These are phyloP conservation scores for Diogma glabrata DNA, from an alignment of 2,888 invertebrate species.

Conservation along the genomic window DNA sequence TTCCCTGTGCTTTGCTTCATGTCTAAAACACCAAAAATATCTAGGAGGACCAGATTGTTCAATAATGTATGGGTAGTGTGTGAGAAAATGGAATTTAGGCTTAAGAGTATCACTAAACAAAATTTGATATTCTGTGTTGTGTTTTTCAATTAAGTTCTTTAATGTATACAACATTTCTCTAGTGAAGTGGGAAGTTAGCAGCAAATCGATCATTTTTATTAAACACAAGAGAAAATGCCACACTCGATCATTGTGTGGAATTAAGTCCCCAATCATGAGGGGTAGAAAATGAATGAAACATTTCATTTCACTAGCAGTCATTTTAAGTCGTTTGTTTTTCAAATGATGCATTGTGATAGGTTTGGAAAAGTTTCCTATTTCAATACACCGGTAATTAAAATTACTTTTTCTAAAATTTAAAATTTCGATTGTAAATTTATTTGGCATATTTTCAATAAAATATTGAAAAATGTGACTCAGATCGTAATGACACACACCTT, in stretches of 20 bases:
- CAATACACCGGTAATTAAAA: slow-evolving; percentile 21
- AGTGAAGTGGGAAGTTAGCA: not conserved
- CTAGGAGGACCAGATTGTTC: not conserved
- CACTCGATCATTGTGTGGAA: not conserved
- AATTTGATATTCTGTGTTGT: not conserved
- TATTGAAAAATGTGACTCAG: slow-evolving; percentile 19
- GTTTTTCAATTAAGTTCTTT: slow-evolving; percentile 9
- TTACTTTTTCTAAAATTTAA: slow-evolving; percentile 20
- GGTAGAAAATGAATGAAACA: not conserved
- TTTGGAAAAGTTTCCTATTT: slow-evolving; percentile 20
- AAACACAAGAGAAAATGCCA: not conserved
- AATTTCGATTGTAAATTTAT: slow-evolving; percentile 18
- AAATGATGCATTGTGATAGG: slow-evolving; percentile 17
- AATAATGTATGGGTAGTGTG: not conserved
- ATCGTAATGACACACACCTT: slow-evolving; percentile 19
- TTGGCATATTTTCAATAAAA: slow-evolving; percentile 16
- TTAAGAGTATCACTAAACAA: not conserved
- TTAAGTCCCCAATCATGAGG: not conserved
- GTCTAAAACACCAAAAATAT: slow-evolving; percentile 1
- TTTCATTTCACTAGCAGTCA: slow-evolving; percentile 12
- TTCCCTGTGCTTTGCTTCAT: slow-evolving; percentile 1
- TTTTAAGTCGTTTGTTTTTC: slow-evolving; percentile 9
- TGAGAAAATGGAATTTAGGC: not conserved
- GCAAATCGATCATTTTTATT: not conserved
- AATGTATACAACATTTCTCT: not conserved